Conservation (phyloP, 2,888 invertebrate species). For the Congeria kusceri region DNA sequence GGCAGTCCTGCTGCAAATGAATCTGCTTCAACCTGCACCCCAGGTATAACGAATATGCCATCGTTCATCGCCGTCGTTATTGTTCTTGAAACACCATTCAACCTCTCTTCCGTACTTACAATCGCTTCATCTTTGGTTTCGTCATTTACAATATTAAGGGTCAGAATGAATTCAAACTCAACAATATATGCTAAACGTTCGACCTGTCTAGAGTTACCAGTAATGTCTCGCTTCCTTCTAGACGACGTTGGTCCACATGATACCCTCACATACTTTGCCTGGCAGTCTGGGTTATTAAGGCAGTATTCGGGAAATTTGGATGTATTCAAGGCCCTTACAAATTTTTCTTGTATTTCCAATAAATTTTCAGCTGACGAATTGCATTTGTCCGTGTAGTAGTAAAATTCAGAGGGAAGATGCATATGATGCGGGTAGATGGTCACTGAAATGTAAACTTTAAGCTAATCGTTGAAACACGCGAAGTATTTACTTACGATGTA, state of each 20-base stretch:
- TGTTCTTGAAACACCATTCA: constrained; percentile 35
- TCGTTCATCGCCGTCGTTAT: constrained; percentile 39
- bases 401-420: constrained; percentile 51
- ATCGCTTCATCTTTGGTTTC: constrained; percentile 8
- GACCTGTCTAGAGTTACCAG: background rate
- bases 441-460: background rate
- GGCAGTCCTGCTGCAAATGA: constrained; percentile 38
- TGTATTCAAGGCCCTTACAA: constrained; percentile 43
- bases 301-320: constrained; percentile 39
- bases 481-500: too few relatives aligned
- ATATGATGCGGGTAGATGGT: constrained; percentile 7
- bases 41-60: constrained; percentile 33
- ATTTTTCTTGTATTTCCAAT: constrained; percentile 46
- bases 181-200: constrained; percentile 26
- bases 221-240: constrained; percentile 26
- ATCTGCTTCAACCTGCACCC: constrained; percentile 31
- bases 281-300: constrained; percentile 46
- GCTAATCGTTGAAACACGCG: too few relatives aligned
- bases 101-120: constrained; percentile 16
- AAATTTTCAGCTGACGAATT: constrained; percentile 40
- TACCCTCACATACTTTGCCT: constrained; percentile 47
- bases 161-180: constrained; percentile 35
- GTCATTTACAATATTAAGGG: constrained; percentile 12
- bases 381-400: constrained; percentile 56
- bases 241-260: constrained; percentile 49